Evolutionary conservation across 2,797 vertebrate genomes (phyloP), one percentile per base, ranked within the genome.

Genomic region (Tadarida brasiliensis): DNA sequence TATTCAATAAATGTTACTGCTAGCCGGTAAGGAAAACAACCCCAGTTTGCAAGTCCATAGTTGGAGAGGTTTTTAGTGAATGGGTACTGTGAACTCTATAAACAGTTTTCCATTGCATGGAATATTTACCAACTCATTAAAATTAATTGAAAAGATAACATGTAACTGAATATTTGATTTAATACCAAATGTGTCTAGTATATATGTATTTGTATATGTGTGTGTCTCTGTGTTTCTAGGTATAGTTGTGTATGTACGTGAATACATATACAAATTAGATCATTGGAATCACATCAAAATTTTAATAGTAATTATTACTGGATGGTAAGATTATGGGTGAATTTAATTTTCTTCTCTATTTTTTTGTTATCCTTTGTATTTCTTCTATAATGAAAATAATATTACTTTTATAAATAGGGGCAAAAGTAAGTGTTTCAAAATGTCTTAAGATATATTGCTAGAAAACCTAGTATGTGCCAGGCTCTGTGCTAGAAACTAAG

Each of bases 291-390:
- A 87, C 14, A 94, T 6, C 61, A 97, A 93, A 87, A 49, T 68
- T 76, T 65, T 78, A 87, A 85, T 76, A 80, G 28, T 19, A 91
- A 33, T 68, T 78, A 88, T 89, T 77, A 83, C 15, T n/a, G 0
- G 9, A 57, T 56, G 15, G 20, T 61, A 88, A 63, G 28, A 49
- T 68, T 73, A 85, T 22, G 19, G 26, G 16, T 57, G 33, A 90
- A 90, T 80, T 90, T 73, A 30, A 67, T 77, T 77, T 91, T 91
- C 33, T 80, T 35, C 15, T 85, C 47, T 30, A 54, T 67, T 86
- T 71, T 94, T 91, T 28, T 76, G 26, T 65, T 26, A 35, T 51
- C 15, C 9, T 68, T 87, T 68, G 4, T 11, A 63, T 80, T 39
- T 35, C 39, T 89, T 77, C 12, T 78, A 5, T 82, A 89, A 86